phyloP scores from a whole-genome alignment of 2,888 invertebrate species.

The Balanococcus diminutus region DNA sequence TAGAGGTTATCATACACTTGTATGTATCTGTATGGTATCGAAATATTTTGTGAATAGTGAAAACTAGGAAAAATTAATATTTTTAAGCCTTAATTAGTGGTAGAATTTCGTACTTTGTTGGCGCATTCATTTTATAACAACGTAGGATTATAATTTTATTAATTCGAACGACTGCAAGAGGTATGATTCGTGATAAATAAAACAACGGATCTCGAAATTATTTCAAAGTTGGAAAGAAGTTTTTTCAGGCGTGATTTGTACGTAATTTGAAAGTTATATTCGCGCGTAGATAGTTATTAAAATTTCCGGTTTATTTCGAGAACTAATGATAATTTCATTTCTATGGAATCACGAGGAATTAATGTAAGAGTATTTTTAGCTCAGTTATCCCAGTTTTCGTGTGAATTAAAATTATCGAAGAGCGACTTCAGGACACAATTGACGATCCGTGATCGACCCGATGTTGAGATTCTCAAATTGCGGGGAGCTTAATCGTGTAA shows the following conservation, averaged over 20 bases:
- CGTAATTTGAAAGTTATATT: constrained; percentile 6
- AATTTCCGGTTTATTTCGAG: background rate
- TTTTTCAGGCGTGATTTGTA: background rate
- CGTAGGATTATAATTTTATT: constrained; percentile 3
- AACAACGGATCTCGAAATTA: background rate
- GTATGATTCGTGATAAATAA: background rate
- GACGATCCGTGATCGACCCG: background rate
- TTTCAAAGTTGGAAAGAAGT: background rate
- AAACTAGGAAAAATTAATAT: background rate
- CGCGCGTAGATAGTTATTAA: background rate
- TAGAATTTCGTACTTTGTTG: background rate
- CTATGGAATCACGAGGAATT: background rate
- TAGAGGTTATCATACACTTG: too few species aligned
- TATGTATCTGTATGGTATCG: too few species aligned
- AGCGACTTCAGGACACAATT: background rate
- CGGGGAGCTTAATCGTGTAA: background rate
- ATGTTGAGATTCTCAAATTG: background rate
- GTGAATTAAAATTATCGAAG: background rate
- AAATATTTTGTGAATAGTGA: too few species aligned
- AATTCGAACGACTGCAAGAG: background rate
- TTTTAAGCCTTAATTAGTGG: background rate
- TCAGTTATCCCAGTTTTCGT: background rate
- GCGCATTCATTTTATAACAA: background rate
- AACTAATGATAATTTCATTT: background rate
- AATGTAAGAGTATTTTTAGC: background rate